Evolutionary conservation across 2,797 vertebrate genomes (phyloP).

Genomic region (Pseudomugil gertrudae): DNA sequence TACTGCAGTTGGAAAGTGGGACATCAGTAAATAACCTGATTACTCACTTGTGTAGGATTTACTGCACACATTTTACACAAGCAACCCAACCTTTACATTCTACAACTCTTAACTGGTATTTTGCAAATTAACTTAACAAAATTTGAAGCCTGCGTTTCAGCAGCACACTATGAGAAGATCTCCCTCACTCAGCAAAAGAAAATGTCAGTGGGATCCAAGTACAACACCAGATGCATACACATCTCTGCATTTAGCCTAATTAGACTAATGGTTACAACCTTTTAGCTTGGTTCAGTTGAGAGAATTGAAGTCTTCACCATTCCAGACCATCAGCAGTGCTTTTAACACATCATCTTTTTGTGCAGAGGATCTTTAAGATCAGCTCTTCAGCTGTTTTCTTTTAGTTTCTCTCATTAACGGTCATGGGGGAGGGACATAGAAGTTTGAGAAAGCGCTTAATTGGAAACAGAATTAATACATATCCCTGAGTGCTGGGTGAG

Average conservation of each 20-base stretch:
- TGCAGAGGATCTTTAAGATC: not conserved
- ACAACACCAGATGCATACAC: not conserved
- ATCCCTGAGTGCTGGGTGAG: not conserved
- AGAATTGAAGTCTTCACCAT: not conserved
- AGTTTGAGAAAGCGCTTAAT: constrained; percentile 2
- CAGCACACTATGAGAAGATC: not conserved
- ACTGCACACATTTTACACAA: not conserved
- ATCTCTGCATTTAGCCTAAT: not conserved
- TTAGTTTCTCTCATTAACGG: not conserved
- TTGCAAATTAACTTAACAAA: not conserved
- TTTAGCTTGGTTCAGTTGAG: not conserved
- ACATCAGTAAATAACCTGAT: not conserved
- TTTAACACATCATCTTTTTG: not conserved
- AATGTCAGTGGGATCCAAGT: not conserved
- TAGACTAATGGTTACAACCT: constrained; percentile 1
- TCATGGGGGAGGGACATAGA: not conserved
- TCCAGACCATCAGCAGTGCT: not conserved
- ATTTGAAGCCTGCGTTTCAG: not conserved
- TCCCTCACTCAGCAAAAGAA: not conserved
- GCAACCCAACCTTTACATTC: not conserved
- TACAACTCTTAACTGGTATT: not conserved
- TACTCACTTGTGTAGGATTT: not conserved
- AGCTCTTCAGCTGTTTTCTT: not conserved
- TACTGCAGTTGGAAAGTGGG: not conserved
- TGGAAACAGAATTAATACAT: not conserved